These are phyloP conservation scores for Cottoperca gobio DNA, from an alignment of 2,797 vertebrate genomes.

Conservation along the genomic window DNA sequence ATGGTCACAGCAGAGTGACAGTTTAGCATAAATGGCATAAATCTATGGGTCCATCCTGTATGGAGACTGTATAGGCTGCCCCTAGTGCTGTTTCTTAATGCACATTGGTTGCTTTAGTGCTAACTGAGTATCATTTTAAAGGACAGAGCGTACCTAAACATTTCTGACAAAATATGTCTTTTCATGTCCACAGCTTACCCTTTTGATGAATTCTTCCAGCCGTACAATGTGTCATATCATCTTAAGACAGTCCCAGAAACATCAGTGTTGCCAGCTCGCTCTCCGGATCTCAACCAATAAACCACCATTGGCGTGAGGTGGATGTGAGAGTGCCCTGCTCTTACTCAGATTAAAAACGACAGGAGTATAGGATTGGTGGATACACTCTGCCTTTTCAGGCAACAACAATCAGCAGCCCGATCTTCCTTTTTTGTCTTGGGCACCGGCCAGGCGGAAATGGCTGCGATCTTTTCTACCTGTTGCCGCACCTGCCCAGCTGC, in stretches of 20 bases:
- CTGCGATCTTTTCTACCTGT: too few relatives aligned
- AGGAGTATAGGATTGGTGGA: too few relatives aligned
- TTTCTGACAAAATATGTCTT: conserved; percentile 35
- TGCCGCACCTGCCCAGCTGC: too few relatives aligned
- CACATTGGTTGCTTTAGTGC: conserved; percentile 3
- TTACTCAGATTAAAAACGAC: too few relatives aligned
- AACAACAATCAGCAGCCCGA: too few relatives aligned
- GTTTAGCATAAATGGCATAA: conserved; percentile 43
- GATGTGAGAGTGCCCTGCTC: too few relatives aligned
- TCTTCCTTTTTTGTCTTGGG: too few relatives aligned
- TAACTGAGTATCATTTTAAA: conserved; percentile 27
- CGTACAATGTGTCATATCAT: conserved; percentile 21
- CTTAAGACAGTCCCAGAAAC: conserved; percentile 38
- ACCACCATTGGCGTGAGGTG: conserved; percentile 16
- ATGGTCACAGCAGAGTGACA: conserved; percentile 33
- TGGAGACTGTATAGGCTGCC: conserved; percentile 5
- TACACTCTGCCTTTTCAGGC: too few relatives aligned
- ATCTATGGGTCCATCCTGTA: conserved; percentile 3
- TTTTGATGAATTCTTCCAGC: conserved; percentile 24
- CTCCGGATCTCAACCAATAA: conserved; percentile 36
- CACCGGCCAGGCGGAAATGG: too few relatives aligned
- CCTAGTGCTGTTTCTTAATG: background rate
- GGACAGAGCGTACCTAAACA: conserved; percentile 29
- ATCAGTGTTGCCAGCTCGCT: conserved; percentile 20
- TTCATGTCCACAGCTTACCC: conserved; percentile 8